Conservation (phyloP, 1,140 invertebrate genomes). For the Spodoptera frugiperda region DNA sequence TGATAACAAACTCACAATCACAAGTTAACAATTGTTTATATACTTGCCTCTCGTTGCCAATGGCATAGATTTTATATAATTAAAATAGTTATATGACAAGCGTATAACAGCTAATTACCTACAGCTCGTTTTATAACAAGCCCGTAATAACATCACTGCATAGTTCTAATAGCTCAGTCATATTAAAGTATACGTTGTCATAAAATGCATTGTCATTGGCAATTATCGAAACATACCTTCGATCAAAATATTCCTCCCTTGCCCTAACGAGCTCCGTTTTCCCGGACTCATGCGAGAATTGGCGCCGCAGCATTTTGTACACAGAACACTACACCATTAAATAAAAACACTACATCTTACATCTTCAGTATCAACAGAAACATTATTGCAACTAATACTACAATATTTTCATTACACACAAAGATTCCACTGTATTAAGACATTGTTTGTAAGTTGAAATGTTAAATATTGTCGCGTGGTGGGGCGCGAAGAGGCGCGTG, state of each 20-base stretch:
- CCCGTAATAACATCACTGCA: neutral
- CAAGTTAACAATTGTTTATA: neutral
- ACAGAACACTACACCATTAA: slow-evolving; percentile 17
- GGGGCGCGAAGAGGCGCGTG: slow-evolving; percentile 40
- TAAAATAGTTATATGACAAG: neutral
- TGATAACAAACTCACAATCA: neutral
- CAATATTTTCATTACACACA: neutral
- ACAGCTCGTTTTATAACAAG: neutral
- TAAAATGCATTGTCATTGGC: slow-evolving; percentile 3
- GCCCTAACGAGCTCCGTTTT: slow-evolving; percentile 69
- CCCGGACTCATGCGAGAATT: slow-evolving; percentile 78
- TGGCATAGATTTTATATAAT: neutral
- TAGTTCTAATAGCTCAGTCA: neutral
- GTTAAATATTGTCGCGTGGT: neutral
- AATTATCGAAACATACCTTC: slow-evolving; percentile 66
- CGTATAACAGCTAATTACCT: neutral
- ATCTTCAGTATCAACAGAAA: neutral
- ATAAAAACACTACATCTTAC: neutral
- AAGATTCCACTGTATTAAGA: slow-evolving; percentile 6
- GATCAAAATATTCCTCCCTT: slow-evolving; percentile 72
- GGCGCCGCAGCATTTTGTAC: slow-evolving; percentile 70
- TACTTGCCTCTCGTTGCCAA: neutral
- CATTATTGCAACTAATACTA: neutral
- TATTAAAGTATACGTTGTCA: neutral
- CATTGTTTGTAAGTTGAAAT: slow-evolving; percentile 1